A percentile compares a stretch with the other conserved stretches of the same genome.
Evolutionary conservation across 2,113 vertebrate genomes (phyloP).

Genomic region (Herpetotheres cachinnans): DNA sequence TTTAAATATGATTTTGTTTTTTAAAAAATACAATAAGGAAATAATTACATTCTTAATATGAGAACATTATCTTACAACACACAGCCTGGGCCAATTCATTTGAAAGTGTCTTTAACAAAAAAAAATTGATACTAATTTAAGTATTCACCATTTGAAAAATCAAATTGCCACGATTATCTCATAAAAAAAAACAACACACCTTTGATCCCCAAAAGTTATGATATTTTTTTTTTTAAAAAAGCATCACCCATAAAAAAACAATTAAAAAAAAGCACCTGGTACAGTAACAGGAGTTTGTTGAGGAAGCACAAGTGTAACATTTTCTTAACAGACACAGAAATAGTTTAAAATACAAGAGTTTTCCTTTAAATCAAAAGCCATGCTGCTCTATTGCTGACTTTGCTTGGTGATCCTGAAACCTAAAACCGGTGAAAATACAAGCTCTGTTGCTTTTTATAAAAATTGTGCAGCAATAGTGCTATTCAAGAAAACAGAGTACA

Average conservation of each 20-base stretch:
- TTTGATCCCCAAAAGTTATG: conserved; percentile 35
- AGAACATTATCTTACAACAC: conserved; percentile 71
- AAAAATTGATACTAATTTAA: conserved; percentile 32
- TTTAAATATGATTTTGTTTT: conserved; percentile 73
- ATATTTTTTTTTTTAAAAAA: not conserved
- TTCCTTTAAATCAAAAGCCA: conserved; percentile 17
- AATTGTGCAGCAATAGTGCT: not conserved
- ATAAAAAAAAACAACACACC: not conserved
- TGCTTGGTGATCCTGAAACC: not conserved
- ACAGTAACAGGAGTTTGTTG: conserved; percentile 9
- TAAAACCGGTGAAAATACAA: not conserved
- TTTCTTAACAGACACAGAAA: not conserved
- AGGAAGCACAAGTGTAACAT: conserved; percentile 23
- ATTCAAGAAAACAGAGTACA: not conserved
- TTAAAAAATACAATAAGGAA: conserved; percentile 78
- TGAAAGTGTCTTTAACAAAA: conserved; percentile 44
- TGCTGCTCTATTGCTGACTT: not conserved
- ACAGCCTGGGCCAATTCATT: conserved; percentile 40
- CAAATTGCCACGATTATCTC: conserved; percentile 34
- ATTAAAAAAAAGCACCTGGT: not conserved
- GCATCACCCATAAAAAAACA: not conserved
- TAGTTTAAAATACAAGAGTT: conserved; percentile 15
- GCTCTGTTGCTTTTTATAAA: not conserved
- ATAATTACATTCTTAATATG: conserved; percentile 78
- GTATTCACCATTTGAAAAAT: conserved; percentile 46